These are phyloP conservation scores for Sthenelais limicola DNA, from an alignment of 2,888 invertebrate species.

Conservation along the genomic window DNA sequence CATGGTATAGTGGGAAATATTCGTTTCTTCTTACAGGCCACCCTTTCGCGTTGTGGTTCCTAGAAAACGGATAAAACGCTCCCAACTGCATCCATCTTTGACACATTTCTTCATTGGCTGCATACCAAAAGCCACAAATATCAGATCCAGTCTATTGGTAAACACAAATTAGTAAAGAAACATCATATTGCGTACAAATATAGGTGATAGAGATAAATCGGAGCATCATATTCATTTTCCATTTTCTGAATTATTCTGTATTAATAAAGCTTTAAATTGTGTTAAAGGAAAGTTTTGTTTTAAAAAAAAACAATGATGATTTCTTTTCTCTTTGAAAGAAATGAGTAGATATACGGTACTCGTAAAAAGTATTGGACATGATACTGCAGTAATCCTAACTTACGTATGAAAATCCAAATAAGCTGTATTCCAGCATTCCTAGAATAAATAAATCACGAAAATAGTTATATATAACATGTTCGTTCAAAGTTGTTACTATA, in stretches of 20 bases:
- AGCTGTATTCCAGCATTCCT: conserved; percentile 72
- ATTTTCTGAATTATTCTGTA: not conserved
- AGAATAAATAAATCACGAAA: conserved; percentile 47
- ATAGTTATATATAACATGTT: too few species aligned
- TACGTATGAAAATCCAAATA: conserved; percentile 72
- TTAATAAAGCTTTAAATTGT: not conserved
- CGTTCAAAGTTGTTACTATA: too few species aligned
- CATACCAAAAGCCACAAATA: conserved; percentile 74
- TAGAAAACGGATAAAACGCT: conserved; percentile 76
- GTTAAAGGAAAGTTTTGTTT: not conserved
- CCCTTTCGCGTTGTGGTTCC: conserved; percentile 59
- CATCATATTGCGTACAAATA: too few species aligned
- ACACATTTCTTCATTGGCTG: conserved; percentile 75
- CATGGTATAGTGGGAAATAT: not conserved
- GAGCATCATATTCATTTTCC: too few species aligned
- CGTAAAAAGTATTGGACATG: too few species aligned
- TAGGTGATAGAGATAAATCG: too few species aligned
- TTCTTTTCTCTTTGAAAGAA: too few species aligned
- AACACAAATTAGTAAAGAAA: not conserved
- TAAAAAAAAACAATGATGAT: too few species aligned
- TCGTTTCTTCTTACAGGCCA: conserved; percentile 32
- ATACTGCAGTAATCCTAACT: too few species aligned
- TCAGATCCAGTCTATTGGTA: conserved; percentile 66
- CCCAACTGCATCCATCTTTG: conserved; percentile 81
- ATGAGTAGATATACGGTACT: too few species aligned